phyloP scores from a whole-genome alignment of 2,888 invertebrate species.

The Flexamia atlantica region DNA sequence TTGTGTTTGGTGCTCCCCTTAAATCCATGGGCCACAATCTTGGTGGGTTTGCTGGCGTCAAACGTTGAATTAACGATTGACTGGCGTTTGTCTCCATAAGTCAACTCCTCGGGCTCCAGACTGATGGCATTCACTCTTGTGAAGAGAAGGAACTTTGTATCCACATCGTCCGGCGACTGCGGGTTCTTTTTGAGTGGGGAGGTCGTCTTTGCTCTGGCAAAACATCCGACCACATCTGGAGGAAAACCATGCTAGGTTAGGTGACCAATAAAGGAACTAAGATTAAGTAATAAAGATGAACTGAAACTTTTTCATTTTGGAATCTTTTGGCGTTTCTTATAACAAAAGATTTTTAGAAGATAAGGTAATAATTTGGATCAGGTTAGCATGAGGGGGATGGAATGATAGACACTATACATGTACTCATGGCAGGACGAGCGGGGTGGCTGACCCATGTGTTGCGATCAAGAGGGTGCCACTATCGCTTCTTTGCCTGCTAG shows the following conservation, averaged over 20 bases:
- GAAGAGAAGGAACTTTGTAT: conserved; percentile 78
- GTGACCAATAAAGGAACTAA: too few relatives aligned
- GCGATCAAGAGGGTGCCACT: too few relatives aligned
- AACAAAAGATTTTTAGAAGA: too few relatives aligned
- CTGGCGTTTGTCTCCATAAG: conserved; percentile 76
- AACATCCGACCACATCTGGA: conserved; percentile 79
- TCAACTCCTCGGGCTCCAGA: conserved; percentile 73
- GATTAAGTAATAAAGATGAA: too few relatives aligned
- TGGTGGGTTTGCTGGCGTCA: conserved; percentile 75
- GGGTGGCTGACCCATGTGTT: too few relatives aligned
- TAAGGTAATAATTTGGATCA: too few relatives aligned
- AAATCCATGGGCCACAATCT: conserved; percentile 79
- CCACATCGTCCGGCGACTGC: conserved; percentile 77
- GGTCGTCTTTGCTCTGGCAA: conserved; percentile 75
- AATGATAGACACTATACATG: too few relatives aligned
- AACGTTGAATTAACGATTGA: conserved; percentile 76
- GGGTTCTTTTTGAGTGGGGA: conserved; percentile 78
- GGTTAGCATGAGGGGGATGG: too few relatives aligned
- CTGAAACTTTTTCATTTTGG: too few relatives aligned
- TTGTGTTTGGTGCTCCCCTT: conserved; percentile 78
- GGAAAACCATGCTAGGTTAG: background rate
- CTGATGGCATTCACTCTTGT: conserved; percentile 72
- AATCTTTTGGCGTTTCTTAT: too few relatives aligned
- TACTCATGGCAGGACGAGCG: too few relatives aligned
- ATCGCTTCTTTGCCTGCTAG: too few relatives aligned